These are phyloP conservation scores for Micropoecilia bifurca DNA, from an alignment of 2,797 vertebrate species.

Conservation along the genomic window DNA sequence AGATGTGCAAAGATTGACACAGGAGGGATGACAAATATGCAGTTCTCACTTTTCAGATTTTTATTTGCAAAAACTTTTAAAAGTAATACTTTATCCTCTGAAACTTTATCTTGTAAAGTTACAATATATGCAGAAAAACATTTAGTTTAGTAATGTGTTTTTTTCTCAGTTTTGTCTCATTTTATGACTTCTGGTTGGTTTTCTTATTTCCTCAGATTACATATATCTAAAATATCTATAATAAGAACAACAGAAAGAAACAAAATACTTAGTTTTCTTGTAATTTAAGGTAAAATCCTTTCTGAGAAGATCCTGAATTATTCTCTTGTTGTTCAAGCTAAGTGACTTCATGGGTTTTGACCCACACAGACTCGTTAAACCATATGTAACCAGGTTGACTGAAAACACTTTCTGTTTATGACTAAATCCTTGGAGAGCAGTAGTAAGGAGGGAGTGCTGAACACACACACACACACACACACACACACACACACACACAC, in stretches of 20 bases:
- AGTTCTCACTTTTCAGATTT: neutral
- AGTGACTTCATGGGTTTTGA: conserved; percentile 10
- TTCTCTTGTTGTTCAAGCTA: neutral
- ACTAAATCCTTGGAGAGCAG: conserved; percentile 47
- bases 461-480: conserved; percentile 53
- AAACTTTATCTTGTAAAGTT: neutral
- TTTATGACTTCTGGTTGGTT: neutral
- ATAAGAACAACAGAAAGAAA: neutral
- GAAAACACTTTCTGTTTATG: conserved; percentile 63
- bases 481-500: conserved; percentile 43
- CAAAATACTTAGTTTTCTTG: conserved; percentile 5
- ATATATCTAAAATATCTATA: neutral
- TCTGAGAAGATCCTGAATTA: neutral
- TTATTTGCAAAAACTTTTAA: neutral
- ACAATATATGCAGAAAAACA: neutral
- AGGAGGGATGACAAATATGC: neutral
- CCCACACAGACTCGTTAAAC: conserved; percentile 15
- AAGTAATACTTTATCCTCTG: neutral
- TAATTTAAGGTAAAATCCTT: neutral
- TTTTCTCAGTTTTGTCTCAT: neutral
- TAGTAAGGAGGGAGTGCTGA: conserved; percentile 33
- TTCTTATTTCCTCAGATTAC: neutral
- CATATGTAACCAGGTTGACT: conserved; percentile 53
- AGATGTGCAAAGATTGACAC: neutral
- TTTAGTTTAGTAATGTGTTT: neutral